A percentile compares a stretch with the other conserved stretches of the same genome.
phyloP scores from a whole-genome alignment of 1,140 invertebrate species.

The Condylostylus longicornis region DNA sequence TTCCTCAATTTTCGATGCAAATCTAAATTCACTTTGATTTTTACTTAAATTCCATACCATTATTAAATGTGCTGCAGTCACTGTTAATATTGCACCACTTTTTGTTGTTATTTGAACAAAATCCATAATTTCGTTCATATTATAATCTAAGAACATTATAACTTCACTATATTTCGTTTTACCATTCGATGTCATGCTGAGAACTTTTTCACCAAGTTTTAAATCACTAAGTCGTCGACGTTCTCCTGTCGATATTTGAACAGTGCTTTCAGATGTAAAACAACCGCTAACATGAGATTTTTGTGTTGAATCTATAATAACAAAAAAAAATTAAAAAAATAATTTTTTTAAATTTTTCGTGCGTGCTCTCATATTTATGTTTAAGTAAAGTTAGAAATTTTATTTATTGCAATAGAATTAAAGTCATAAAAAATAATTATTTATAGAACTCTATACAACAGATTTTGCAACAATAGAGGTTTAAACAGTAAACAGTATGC shows the following conservation, averaged over 20 bases:
- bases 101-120: constrained; percentile 59
- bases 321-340: constrained; percentile 17
- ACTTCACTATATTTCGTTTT: constrained; percentile 66
- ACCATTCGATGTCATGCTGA: constrained; percentile 53
- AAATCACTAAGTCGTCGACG: constrained; percentile 51
- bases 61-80: constrained; percentile 77
- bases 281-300: constrained; percentile 67
- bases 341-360: too few species aligned
- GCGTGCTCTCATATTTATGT: too few species aligned
- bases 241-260: constrained; percentile 39
- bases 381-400: too few species aligned
- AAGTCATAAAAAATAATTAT: too few species aligned
- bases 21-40: constrained; percentile 34
- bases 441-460: too few species aligned
- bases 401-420: too few species aligned
- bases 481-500: too few species aligned
- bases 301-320: constrained; percentile 77
- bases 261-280: constrained; percentile 52
- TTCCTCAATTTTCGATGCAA: constrained; percentile 40
- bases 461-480: too few species aligned
- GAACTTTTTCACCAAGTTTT: constrained; percentile 61
- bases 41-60: constrained; percentile 28
- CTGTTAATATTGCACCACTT: constrained; percentile 50
- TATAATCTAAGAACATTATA: constrained; percentile 76
- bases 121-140: constrained; percentile 44